Conservation (phyloP, 2,113 vertebrate species). For the Microtus montanus region DNA sequence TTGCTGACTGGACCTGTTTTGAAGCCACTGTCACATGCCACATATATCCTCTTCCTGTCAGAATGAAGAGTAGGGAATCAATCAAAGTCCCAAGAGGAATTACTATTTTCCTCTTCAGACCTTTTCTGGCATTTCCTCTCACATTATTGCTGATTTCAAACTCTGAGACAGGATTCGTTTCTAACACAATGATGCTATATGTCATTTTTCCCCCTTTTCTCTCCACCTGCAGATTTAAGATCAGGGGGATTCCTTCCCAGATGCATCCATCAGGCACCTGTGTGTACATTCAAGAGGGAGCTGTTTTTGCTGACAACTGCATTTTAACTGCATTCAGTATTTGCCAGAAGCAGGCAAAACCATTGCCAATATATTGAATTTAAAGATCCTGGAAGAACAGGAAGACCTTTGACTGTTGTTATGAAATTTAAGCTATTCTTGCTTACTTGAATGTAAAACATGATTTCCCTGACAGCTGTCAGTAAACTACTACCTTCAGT, state of each 20-base stretch:
- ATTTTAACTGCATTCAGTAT: conserved; percentile 58
- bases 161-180: not conserved
- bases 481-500: not conserved
- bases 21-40: not conserved
- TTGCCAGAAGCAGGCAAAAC: conserved; percentile 68
- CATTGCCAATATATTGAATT: not conserved
- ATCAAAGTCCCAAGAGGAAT: not conserved
- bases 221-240: conserved; percentile 47
- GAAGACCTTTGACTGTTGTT: not conserved
- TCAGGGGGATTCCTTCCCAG: conserved; percentile 33
- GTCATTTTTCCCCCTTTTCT: not conserved
- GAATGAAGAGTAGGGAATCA: not conserved
- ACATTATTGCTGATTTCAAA: not conserved
- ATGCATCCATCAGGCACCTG: conserved; percentile 47
- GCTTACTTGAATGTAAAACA: not conserved
- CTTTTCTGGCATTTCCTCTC: not conserved
- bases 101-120: not conserved
- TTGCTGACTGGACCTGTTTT: not conserved
- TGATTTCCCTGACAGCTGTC: not conserved
- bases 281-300: conserved; percentile 59
- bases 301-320: conserved; percentile 67
- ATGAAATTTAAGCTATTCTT: not conserved
- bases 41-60: not conserved
- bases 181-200: not conserved
- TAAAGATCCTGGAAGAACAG: not conserved